Conservation (phyloP, 2,797 vertebrate genomes). For the Cheirogaleus major region DNA sequence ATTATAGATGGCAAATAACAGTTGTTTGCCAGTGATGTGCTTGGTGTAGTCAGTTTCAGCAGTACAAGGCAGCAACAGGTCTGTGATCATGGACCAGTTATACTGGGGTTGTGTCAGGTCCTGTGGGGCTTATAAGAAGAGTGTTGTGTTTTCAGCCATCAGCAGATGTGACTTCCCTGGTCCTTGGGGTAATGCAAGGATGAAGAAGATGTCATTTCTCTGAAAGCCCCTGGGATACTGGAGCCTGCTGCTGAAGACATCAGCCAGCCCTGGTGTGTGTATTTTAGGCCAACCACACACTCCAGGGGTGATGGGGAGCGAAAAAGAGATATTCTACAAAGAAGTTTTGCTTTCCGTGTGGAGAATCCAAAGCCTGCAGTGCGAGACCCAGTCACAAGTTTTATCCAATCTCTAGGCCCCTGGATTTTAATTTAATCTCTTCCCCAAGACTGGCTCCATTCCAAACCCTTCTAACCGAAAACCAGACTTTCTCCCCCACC, state of each 20-base stretch:
- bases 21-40: background rate
- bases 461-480: constrained; percentile 6
- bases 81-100: background rate
- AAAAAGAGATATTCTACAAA: background rate
- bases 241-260: constrained; percentile 16
- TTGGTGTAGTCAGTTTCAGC: background rate
- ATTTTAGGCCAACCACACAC: background rate
- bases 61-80: background rate
- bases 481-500: background rate
- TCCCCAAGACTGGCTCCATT: background rate
- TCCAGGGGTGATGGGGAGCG: background rate
- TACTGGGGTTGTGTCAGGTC: background rate
- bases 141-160: constrained; percentile 34
- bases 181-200: background rate
- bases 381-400: background rate
- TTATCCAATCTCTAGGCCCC: background rate
- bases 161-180: constrained; percentile 31
- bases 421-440: background rate
- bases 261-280: background rate
- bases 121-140: constrained; percentile 7
- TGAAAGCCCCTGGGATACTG: background rate
- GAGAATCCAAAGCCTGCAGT: background rate
- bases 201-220: constrained; percentile 38
- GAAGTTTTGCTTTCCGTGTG: background rate
- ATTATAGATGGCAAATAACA: constrained; percentile 46